Conservation (phyloP, 2,797 vertebrate genomes). For the Kryptopterus vitreolus region DNA sequence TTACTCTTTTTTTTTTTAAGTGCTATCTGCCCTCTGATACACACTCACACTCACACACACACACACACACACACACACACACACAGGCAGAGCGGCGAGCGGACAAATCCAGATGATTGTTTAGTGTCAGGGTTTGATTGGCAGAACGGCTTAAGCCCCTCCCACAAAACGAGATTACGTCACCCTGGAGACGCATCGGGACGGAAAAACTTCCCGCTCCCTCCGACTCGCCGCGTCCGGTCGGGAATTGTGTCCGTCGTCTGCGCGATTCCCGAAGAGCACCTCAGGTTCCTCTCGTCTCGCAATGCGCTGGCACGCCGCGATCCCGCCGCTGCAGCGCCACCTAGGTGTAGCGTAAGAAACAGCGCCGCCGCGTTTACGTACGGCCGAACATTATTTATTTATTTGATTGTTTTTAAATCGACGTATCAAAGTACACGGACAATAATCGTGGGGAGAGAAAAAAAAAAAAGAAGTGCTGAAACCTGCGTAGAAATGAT, state of each 20-base stretch:
- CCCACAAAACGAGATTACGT: background rate
- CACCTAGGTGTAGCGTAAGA: too few relatives aligned
- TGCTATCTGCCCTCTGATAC: background rate
- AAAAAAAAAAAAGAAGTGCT: background rate
- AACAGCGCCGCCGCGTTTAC: too few relatives aligned
- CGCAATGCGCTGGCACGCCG: background rate
- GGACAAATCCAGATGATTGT: background rate
- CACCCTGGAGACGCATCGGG: background rate
- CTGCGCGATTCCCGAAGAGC: too few relatives aligned
- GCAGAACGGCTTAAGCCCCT: background rate
- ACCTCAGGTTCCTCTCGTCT: too few relatives aligned
- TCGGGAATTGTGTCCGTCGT: background rate
- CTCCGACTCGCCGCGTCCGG: too few relatives aligned
- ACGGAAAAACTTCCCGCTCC: background rate
- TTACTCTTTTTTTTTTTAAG: too few relatives aligned
- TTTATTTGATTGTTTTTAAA: too few relatives aligned
- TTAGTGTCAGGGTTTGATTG: background rate
- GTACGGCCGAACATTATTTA: too few relatives aligned
- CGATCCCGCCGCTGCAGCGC: too few relatives aligned
- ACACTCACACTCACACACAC: too few relatives aligned
- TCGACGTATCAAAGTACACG: background rate
- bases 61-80: too few relatives aligned
- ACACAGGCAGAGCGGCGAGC: too few relatives aligned
- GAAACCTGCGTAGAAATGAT: background rate
- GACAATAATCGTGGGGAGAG: background rate